Conservation (phyloP, 2,888 invertebrate species). For the Amorpha juglandis region DNA sequence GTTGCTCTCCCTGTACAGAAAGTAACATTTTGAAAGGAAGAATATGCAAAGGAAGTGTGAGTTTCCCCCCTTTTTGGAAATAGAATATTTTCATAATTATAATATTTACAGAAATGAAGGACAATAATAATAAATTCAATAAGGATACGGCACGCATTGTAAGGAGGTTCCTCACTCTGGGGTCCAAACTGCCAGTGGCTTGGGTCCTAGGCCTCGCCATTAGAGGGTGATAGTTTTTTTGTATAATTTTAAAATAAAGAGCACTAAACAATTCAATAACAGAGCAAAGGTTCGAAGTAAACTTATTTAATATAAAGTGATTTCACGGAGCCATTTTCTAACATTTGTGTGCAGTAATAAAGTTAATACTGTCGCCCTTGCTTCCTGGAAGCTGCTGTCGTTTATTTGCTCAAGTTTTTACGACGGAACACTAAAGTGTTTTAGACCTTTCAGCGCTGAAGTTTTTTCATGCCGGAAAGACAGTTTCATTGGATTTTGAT, state of each 20-base stretch:
- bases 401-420: constrained; percentile 1
- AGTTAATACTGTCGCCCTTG: constrained; percentile 6
- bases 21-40: background rate
- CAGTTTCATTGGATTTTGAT: too few species aligned
- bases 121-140: too few species aligned
- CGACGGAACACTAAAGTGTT: constrained; percentile 5
- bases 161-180: too few species aligned
- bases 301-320: background rate
- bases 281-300: background rate
- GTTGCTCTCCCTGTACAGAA: constrained; percentile 59
- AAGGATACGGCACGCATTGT: too few species aligned
- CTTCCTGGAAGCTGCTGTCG: constrained; percentile 5
- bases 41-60: too few species aligned
- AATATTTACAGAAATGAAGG: too few species aligned
- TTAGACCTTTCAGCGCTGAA: constrained; percentile 7
- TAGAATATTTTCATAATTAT: too few species aligned
- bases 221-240: too few species aligned
- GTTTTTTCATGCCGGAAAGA: background rate
- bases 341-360: background rate
- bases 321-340: background rate
- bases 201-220: too few species aligned
- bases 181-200: too few species aligned
- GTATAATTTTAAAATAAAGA: too few species aligned
- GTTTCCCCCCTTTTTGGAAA: too few species aligned
- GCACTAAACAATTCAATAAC: background rate